Percentiles rank a stretch among this genome's conserved stretches.
phyloP scores from a whole-genome alignment of 2,888 invertebrate genomes.

The Eustalomyia histrio region DNA sequence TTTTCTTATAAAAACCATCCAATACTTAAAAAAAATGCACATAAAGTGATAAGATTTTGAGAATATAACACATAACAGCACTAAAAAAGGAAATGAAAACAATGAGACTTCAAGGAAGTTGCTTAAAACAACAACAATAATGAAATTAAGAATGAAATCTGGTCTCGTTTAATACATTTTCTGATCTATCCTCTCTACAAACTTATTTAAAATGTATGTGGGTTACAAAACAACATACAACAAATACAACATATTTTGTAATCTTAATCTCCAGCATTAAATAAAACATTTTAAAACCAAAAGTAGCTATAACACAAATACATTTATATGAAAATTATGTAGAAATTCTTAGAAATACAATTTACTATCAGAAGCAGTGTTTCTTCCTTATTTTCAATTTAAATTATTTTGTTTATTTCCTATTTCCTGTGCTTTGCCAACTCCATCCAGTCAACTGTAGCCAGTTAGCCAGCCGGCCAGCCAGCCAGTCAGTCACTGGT shows the following conservation, averaged over 20 bases:
- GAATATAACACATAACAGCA: neutral
- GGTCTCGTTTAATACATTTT: neutral
- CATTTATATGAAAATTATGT: neutral
- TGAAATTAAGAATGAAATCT: neutral
- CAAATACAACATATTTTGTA: neutral
- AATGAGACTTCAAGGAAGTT: constrained; percentile 5
- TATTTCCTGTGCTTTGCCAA: constrained; percentile 16
- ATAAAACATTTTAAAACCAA: constrained; percentile 11
- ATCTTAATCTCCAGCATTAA: constrained; percentile 9
- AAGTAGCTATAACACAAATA: neutral
- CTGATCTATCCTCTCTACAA: neutral
- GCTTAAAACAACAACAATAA: neutral
- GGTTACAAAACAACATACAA: neutral
- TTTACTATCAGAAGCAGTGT: neutral
- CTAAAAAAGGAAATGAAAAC: constrained; percentile 18
- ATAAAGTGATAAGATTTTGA: neutral
- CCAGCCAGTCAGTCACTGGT: constrained; percentile 4
- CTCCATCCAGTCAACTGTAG: neutral
- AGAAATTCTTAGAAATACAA: constrained; percentile 1
- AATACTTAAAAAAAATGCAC: neutral
- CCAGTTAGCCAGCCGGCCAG: neutral
- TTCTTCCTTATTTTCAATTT: constrained; percentile 48
- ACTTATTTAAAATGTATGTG: neutral
- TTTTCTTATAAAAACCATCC: neutral
- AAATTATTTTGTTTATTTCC: constrained; percentile 31